Conservation (phyloP, 2,113 vertebrate species). For the Candoia aspera region DNA sequence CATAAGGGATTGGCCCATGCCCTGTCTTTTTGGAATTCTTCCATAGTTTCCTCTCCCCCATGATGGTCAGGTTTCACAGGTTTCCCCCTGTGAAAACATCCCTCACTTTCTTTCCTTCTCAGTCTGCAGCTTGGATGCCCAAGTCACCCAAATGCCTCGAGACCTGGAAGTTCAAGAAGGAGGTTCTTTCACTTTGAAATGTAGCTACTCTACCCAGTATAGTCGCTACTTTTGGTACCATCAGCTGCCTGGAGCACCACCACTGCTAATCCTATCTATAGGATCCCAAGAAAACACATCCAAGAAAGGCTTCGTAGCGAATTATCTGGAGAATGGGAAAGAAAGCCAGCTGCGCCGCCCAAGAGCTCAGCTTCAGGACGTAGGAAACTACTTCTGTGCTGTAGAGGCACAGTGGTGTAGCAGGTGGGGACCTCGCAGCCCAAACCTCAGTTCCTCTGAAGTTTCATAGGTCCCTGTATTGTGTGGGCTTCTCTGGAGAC, state of each 20-base stretch:
- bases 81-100: neutral
- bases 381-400: neutral
- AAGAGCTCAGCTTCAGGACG: neutral
- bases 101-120: neutral
- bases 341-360: neutral
- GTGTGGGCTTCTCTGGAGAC: neutral
- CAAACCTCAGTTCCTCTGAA: neutral
- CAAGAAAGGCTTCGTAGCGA: neutral
- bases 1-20: neutral
- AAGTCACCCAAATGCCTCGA: neutral
- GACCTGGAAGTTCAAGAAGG: neutral
- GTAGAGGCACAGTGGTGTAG: neutral
- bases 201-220: neutral
- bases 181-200: neutral
- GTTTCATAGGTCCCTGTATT: neutral
- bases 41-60: neutral
- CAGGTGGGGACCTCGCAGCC: neutral
- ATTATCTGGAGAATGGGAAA: neutral
- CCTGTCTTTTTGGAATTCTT: neutral
- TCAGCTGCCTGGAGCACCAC: neutral
- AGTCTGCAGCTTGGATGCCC: neutral
- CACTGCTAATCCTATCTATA: neutral
- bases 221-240: neutral
- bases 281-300: neutral
- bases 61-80: neutral